Evolutionary conservation across 2,113 vertebrate genomes (phyloP).

Genomic region (Mohoua ochrocephala): DNA sequence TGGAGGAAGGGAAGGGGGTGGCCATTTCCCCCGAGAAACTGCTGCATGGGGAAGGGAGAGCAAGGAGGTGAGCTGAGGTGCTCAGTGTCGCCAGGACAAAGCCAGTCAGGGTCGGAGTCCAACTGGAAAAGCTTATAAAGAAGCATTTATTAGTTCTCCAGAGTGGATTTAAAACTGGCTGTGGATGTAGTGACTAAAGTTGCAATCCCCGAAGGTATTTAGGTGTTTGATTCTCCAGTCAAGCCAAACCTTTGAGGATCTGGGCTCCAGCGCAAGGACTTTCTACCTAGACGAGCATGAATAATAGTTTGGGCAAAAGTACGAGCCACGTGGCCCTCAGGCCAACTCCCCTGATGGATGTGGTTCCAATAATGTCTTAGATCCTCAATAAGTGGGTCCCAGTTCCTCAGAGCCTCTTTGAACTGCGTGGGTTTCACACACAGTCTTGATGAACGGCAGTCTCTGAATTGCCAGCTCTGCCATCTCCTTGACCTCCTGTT

Average conservation of each 20-base stretch:
- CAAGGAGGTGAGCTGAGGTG: neutral
- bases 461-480: neutral
- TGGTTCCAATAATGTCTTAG: neutral
- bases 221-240: neutral
- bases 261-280: neutral
- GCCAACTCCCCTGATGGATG: neutral
- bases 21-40: neutral
- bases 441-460: accelerated
- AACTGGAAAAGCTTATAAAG: neutral
- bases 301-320: neutral
- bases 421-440: neutral
- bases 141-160: neutral
- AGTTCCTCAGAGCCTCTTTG: neutral
- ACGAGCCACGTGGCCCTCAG: accelerated
- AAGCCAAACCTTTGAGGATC: constrained; percentile 25
- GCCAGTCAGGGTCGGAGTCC: neutral
- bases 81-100: neutral
- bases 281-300: neutral
- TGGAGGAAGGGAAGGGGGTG: neutral
- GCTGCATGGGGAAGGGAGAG: neutral
- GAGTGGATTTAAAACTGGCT: neutral
- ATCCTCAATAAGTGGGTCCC: neutral
- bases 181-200: neutral
- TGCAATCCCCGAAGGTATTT: neutral
- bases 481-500: neutral